Conservation (phyloP, 2,113 vertebrate genomes). For the Rallus limicola region DNA sequence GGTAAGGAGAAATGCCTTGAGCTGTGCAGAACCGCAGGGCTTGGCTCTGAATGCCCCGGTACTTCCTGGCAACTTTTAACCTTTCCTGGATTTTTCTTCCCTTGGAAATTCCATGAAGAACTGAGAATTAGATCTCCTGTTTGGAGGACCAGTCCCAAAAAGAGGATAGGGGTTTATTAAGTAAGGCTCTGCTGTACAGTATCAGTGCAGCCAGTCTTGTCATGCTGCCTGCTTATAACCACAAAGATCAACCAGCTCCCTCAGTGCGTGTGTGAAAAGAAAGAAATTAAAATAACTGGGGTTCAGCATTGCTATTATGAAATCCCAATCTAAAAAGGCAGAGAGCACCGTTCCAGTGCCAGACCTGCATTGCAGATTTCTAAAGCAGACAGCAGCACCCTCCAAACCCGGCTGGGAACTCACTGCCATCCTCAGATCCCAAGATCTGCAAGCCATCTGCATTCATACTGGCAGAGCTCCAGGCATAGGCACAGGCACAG, state of each 20-base stretch:
- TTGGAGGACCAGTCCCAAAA: not conserved
- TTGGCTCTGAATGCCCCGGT: not conserved
- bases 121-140: not conserved
- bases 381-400: not conserved
- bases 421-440: constrained; percentile 1
- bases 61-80: not conserved
- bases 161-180: not conserved
- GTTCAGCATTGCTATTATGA: not conserved
- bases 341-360: not conserved
- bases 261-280: not conserved
- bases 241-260: not conserved
- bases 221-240: not conserved
- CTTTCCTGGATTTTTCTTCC: not conserved
- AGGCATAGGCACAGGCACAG: constrained; percentile 1
- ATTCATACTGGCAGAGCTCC: constrained; percentile 18
- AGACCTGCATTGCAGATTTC: constrained; percentile 45
- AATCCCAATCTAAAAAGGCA: not conserved
- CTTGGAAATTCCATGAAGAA: not conserved
- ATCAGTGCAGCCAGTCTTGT: not conserved
- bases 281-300: not conserved
- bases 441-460: constrained; percentile 49
- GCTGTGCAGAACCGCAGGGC: fast-evolving
- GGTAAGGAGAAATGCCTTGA: not conserved
- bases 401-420: not conserved
- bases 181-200: not conserved